Conservation (phyloP, 2,888 invertebrate species). For the Ellobium chinense region DNA sequence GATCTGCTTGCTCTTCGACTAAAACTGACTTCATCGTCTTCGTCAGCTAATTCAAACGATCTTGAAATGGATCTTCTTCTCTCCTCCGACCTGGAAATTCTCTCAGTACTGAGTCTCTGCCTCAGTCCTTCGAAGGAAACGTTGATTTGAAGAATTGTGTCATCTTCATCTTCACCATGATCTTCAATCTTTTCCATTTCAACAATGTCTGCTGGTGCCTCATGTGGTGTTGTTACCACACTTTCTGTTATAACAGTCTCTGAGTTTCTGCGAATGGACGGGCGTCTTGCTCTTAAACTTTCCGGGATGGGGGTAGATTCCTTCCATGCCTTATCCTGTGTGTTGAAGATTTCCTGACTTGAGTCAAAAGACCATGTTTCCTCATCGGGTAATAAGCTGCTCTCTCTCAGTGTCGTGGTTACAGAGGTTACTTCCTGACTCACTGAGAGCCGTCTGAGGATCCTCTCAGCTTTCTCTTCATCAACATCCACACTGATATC, state of each 20-base stretch:
- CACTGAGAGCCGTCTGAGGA: conserved; percentile 12
- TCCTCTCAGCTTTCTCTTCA: conserved; percentile 42
- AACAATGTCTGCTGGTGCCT: not conserved
- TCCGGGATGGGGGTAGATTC: conserved; percentile 35
- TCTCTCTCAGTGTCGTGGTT: conserved; percentile 29
- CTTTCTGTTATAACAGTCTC: conserved; percentile 37
- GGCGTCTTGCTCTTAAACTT: not conserved
- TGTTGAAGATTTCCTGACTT: conserved; percentile 15
- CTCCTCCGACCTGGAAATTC: not conserved
- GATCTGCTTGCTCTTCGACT: not conserved
- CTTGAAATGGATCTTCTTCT: conserved; percentile 38
- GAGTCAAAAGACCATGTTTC: not conserved
- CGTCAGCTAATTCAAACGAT: conserved; percentile 14
- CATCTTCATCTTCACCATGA: conserved; percentile 21
- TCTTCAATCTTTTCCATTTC: not conserved
- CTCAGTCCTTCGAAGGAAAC: conserved; percentile 41
- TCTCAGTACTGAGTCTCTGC: conserved; percentile 25
- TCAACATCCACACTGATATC: conserved; percentile 42
- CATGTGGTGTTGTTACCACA: conserved; percentile 15
- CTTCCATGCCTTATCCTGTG: not conserved
- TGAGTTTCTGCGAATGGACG: conserved; percentile 34
- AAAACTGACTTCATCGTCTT: not conserved
- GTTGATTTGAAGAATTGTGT: conserved; percentile 40
- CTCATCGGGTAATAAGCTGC: conserved; percentile 17
- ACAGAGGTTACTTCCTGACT: conserved; percentile 33